Conservation (phyloP, 2,113 vertebrate species). For the Sitta europaea region DNA sequence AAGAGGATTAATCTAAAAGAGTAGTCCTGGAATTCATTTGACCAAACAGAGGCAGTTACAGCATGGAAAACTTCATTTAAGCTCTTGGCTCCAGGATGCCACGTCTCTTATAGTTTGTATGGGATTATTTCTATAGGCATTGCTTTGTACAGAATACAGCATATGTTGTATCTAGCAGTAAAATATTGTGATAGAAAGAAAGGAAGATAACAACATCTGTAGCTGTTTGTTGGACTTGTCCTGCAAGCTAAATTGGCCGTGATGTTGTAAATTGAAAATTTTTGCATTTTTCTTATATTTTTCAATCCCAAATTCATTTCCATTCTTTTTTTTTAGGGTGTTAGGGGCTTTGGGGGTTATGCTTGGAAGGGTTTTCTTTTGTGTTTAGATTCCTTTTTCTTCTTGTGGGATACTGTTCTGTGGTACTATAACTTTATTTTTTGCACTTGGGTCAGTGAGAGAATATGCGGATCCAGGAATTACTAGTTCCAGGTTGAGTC, state of each 20-base stretch:
- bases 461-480: background rate
- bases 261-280: background rate
- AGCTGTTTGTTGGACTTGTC: background rate
- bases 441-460: background rate
- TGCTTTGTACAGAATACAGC: background rate
- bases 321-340: background rate
- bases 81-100: background rate
- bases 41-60: background rate
- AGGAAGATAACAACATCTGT: background rate
- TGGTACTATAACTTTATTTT: background rate
- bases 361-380: background rate
- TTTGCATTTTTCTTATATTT: background rate
- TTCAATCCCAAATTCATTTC: background rate
- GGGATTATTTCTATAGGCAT: background rate
- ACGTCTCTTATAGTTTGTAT: background rate
- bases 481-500: background rate
- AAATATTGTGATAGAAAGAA: background rate
- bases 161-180: background rate
- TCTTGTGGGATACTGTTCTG: background rate
- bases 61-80: background rate
- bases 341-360: fast-evolving
- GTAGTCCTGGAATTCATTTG: background rate
- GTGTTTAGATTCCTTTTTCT: background rate
- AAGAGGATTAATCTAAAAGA: background rate
- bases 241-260: background rate